Conservation (phyloP, 2,888 invertebrate genomes). For the Empis stercorea region DNA sequence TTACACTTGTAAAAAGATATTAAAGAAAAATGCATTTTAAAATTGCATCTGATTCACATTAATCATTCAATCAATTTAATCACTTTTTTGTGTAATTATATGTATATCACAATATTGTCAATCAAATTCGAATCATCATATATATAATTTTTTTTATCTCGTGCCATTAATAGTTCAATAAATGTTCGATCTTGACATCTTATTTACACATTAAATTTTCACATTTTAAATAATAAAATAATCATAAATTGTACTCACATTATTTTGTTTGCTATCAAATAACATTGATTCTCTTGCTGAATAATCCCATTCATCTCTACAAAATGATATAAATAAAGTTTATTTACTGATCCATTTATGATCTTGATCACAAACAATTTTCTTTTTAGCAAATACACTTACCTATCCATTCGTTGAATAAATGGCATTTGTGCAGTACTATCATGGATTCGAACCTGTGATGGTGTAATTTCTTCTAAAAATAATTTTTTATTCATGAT, state of each 20-base stretch:
- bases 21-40: too few species aligned
- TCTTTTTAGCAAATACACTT: slow-evolving; percentile 18
- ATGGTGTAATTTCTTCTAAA: slow-evolving; percentile 62
- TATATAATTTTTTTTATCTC: too few species aligned
- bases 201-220: too few species aligned
- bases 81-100: too few species aligned
- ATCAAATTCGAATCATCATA: too few species aligned
- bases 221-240: neutral
- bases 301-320: slow-evolving; percentile 20
- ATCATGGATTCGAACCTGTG: slow-evolving; percentile 68
- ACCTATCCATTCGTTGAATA: slow-evolving; percentile 51
- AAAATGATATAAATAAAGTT: slow-evolving; percentile 15
- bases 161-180: too few species aligned
- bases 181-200: too few species aligned
- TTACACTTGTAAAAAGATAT: too few species aligned
- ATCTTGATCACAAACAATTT: too few species aligned
- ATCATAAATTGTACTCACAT: slow-evolving; percentile 12
- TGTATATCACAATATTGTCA: too few species aligned
- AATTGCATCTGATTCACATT: too few species aligned
- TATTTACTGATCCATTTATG: neutral
- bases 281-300: slow-evolving; percentile 7
- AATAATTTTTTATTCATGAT: slow-evolving; percentile 38
- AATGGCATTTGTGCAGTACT: slow-evolving; percentile 57
- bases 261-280: slow-evolving; percentile 8
- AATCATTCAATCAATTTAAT: too few species aligned